Conservation (phyloP, 2,888 invertebrate species). For the Andrena camellia region DNA sequence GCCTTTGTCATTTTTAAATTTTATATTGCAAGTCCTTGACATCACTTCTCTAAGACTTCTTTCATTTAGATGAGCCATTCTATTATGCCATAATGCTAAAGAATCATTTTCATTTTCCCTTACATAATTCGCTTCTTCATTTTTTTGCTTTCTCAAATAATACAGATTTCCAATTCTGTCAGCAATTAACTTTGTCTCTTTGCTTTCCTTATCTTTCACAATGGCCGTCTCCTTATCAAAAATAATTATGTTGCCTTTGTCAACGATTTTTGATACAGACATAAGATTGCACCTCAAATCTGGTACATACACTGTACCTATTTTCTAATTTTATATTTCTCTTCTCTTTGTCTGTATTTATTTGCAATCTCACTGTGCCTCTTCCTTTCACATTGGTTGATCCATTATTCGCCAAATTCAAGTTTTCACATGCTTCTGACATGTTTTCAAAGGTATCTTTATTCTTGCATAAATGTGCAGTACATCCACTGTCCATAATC, state of each 20-base stretch:
- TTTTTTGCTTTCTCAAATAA: background rate
- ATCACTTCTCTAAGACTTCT: background rate
- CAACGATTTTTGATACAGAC: background rate
- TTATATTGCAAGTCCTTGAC: background rate
- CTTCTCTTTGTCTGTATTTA: no score
- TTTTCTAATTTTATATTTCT: background rate
- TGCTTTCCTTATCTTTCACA: background rate
- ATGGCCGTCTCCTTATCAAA: background rate
- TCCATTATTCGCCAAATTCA: no score
- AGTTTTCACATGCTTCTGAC: no score
- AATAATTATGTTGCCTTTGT: background rate
- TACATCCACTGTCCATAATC: no score
- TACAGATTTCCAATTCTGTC: background rate
- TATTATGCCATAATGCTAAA: background rate
- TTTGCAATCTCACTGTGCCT: no score
- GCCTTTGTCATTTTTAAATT: background rate
- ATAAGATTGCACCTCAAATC: background rate
- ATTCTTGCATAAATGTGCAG: no score
- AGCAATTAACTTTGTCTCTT: background rate
- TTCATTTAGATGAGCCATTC: conserved; percentile 14
- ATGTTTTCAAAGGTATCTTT: no score
- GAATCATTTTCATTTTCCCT: background rate
- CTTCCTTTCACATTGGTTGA: no score
- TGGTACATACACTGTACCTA: background rate
- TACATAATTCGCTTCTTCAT: background rate